These are phyloP conservation scores for Merops nubicus DNA, from an alignment of 2,113 vertebrate species.

Conservation along the genomic window DNA sequence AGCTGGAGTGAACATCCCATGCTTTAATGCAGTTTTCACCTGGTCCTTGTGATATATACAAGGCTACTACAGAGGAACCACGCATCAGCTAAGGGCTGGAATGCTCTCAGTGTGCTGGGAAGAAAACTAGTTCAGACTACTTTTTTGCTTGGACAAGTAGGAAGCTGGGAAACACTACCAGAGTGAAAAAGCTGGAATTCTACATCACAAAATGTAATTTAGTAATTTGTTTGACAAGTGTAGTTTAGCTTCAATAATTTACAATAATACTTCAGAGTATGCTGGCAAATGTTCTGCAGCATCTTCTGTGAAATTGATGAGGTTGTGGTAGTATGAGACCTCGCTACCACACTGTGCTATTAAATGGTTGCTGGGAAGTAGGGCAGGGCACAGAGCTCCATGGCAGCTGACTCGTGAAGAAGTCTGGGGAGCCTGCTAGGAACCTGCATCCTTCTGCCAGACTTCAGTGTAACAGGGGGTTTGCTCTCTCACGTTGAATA, in stretches of 20 bases:
- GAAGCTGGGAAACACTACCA: background rate
- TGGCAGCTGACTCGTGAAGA: background rate
- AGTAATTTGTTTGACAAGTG: slow-evolving; percentile 36
- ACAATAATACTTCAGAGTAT: slow-evolving; percentile 8
- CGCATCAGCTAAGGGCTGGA: background rate
- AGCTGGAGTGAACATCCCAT: background rate
- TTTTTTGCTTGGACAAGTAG: background rate
- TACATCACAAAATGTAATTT: background rate
- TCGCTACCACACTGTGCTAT: background rate
- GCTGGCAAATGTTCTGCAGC: slow-evolving; percentile 36
- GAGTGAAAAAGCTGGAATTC: background rate
- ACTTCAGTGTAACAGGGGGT: background rate
- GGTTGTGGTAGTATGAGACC: slow-evolving; percentile 26
- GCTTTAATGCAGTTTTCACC: background rate
- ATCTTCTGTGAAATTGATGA: slow-evolving; percentile 44
- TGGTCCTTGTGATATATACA: background rate
- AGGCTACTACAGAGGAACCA: background rate
- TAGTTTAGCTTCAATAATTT: slow-evolving; percentile 47
- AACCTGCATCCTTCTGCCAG: background rate
- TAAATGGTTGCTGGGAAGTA: slow-evolving; percentile 18
- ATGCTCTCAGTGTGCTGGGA: background rate
- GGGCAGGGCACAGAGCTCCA: background rate
- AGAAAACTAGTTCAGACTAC: background rate
- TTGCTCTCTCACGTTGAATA: background rate
- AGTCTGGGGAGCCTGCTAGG: background rate